Conservation (phyloP, 1,140 invertebrate species). For the Tetramorium parvispinum region DNA sequence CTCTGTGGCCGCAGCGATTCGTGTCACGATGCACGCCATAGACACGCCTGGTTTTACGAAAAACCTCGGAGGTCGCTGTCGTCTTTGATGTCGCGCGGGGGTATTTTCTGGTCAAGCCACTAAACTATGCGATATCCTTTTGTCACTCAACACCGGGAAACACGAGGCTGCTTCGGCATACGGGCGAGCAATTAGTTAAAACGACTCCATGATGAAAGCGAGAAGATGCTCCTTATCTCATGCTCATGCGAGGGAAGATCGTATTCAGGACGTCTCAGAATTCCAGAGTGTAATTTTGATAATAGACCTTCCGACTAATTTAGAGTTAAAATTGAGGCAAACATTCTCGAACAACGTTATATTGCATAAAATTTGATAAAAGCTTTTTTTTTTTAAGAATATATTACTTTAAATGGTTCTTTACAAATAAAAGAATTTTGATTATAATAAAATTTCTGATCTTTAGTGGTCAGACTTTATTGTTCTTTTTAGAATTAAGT, state of each 20-base stretch:
- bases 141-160: slow-evolving; percentile 38
- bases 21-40: not conserved
- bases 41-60: slow-evolving; percentile 7
- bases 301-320: not conserved
- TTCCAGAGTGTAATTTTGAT: slow-evolving; percentile 35
- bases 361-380: not conserved
- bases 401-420: not conserved
- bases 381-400: not conserved
- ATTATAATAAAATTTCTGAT: not conserved
- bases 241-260: not conserved
- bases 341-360: not conserved
- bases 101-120: not conserved
- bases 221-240: slow-evolving; percentile 18
- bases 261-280: not conserved
- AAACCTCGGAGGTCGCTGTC: not conserved
- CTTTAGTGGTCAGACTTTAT: not conserved
- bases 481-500: not conserved
- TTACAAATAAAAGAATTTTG: not conserved
- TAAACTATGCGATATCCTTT: slow-evolving; percentile 45
- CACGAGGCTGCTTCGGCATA: not conserved
- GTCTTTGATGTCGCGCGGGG: slow-evolving; percentile 11
- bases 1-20: slow-evolving; percentile 29
- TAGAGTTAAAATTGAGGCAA: not conserved
- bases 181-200: slow-evolving; percentile 39
- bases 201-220: not conserved